Base-by-base conservation (phyloP, 1,140 invertebrate species). In the Drosophila ogumai region DNA sequence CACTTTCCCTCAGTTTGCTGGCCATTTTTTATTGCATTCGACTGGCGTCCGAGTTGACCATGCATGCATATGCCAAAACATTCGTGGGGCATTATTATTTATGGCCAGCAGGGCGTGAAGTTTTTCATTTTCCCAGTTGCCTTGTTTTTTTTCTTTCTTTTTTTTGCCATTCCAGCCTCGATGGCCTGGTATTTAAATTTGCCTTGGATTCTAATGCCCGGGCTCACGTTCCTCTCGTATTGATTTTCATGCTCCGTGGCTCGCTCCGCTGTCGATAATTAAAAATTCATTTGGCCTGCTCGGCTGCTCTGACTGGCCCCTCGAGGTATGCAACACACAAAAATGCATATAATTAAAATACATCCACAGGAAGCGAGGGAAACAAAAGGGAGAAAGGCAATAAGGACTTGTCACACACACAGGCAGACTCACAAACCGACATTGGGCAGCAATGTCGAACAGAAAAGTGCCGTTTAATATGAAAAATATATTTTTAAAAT, bases 261-360 rank as follows among this genome's bases (percentile, higher is more conserved):
- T 22, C 9, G 52, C 52, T 56, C 32, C 61, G 52, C 40, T 71
- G 68, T 55, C 76, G 82, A 90, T 88, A 88, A 88, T 88, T 88
- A 88, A 88, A 88, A 90, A 90, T 90, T 90, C 81, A 88, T 90
- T 88, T 88, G 74, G 67, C 66, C 61, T 49, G 55, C 47, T 34
- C 50, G 40, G 40, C 32, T 32, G 64, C 38, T 25, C 52, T 43
- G 52, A 17, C 68, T 72, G 65, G 64, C 38, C 72, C 71, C 65
- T 56, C 63, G 81, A 80, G 77, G 76, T 67, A 90, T 87, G 79
- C 72, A 87, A 69, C 72, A 69, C 72, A 77, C 76, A 84, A 87
- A 79, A 84, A 90, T 87, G 85, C 85, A 87, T 87, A 74, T 87
- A 88, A 88, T 88, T 87, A 88, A 88, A 88, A 87, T 75, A 71